phyloP scores from a whole-genome alignment of 1,140 invertebrate species.

The Rhyacophila brunnea region DNA sequence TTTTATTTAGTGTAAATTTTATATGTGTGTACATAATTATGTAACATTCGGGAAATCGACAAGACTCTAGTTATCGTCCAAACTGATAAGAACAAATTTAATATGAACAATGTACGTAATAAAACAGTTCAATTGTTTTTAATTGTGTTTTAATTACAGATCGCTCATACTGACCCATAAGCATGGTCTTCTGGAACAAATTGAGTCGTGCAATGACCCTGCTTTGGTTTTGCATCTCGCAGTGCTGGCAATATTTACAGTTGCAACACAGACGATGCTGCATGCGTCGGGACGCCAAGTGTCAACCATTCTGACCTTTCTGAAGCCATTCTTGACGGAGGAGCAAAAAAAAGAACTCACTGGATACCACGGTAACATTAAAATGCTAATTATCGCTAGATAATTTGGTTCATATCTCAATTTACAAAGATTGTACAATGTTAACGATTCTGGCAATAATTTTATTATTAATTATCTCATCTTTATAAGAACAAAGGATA shows the following conservation, averaged over 20 bases:
- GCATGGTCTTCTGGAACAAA: conserved; percentile 76
- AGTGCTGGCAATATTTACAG: conserved; percentile 78
- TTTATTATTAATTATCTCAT: too few species aligned
- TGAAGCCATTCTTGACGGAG: conserved; percentile 66
- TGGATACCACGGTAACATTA: conserved; percentile 72
- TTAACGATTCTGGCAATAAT: too few species aligned
- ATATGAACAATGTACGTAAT: too few species aligned
- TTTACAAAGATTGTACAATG: too few species aligned
- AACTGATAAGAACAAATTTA: too few species aligned
- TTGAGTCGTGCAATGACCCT: conserved; percentile 71
- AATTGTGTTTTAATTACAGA: conserved; percentile 39
- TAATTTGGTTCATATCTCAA: too few species aligned
- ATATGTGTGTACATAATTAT: too few species aligned
- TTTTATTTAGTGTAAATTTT: too few species aligned
- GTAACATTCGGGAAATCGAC: too few species aligned
- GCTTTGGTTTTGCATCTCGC: conserved; percentile 83
- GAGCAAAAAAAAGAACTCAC: conserved; percentile 64
- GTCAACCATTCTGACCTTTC: conserved; percentile 70
- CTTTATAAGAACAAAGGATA: too few species aligned
- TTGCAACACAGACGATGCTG: conserved; percentile 75
- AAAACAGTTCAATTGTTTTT: conserved; percentile 25
- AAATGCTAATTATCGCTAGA: too few species aligned
- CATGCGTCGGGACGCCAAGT: conserved; percentile 92
- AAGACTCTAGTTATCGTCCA: too few species aligned
- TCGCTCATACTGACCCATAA: conserved; percentile 73